A percentile compares a stretch with the other conserved stretches of the same genome.
phyloP scores from a whole-genome alignment of 2,888 invertebrate genomes.

The Macroteleia sp. region DNA sequence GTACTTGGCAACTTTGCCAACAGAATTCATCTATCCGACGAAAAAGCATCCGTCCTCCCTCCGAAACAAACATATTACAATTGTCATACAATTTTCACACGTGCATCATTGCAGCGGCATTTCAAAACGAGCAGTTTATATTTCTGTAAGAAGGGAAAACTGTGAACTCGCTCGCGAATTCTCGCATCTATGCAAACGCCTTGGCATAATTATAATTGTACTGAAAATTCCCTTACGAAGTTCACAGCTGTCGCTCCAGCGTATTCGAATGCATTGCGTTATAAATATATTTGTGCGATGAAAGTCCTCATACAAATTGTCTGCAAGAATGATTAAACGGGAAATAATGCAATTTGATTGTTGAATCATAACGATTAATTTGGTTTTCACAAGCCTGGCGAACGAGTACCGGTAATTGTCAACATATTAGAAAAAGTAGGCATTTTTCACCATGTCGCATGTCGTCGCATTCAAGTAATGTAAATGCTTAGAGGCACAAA shows the following conservation, averaged over 20 bases:
- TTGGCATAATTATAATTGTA: constrained; percentile 58
- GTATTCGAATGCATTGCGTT: constrained; percentile 37
- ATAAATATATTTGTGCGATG: constrained; percentile 42
- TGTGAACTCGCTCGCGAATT: constrained; percentile 21
- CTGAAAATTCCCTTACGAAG: constrained; percentile 79
- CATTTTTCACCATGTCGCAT: constrained; percentile 15
- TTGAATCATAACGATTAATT: neutral
- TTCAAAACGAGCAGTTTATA: constrained; percentile 39
- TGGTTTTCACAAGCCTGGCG: too few species aligned
- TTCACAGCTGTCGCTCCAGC: constrained; percentile 75
- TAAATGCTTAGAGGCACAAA: constrained; percentile 74
- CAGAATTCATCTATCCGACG: neutral
- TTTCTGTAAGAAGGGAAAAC: constrained; percentile 20
- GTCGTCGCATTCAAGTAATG: constrained; percentile 64
- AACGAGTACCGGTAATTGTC: too few species aligned
- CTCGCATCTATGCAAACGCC: constrained; percentile 35
- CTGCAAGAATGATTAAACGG: constrained; percentile 13
- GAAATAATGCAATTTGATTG: neutral
- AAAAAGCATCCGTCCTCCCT: neutral
- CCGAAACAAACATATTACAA: constrained; percentile 28
- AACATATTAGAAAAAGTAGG: too few species aligned
- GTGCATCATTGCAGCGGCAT: constrained; percentile 32
- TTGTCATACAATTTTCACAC: constrained; percentile 31
- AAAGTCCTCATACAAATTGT: constrained; percentile 42
- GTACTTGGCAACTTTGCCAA: neutral